Evolutionary conservation across 2,113 vertebrate genomes (phyloP), one percentile per base, ranked within the genome.

Genomic region (Chionis minor): DNA sequence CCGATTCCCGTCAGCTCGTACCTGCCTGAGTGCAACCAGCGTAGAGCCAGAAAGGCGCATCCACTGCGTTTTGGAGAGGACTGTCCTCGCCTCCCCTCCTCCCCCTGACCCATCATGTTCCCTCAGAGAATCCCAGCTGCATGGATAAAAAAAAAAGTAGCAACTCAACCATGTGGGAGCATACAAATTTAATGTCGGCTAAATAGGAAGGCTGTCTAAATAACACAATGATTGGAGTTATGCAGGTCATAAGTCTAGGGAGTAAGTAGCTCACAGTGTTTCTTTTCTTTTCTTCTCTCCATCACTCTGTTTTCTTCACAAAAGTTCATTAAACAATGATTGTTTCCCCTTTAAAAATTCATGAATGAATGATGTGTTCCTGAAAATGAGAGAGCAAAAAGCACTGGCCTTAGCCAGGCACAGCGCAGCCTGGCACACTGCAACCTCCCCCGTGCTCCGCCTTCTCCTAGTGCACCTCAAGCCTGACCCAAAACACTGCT

Each of bases 291-390:
- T 61, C 67, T 71, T 85, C 80, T 73, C 42, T 93, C 42, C 17
- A 40, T 81, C 69, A 27, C 26, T 88, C 62, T 2, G 2, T 88
- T 92, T 93, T 86, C 90, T 70, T 95, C 79, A 81, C 40, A 78
- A 56, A 96, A 93, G 81, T 94, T 96, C 95, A 96, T 96, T 97
- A 97, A 96, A 94, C 92, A 92, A 96, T 86, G 81, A 91, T 93
- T 96, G 72, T 71, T 56, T 65, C 30, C 2, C 35, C 33, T 90
- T 96, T 49, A 96, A 96, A 96, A 88, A 88, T 94, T 78, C 77
- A 95, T 89, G 71, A 88, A 94, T 71, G 78, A 90, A 81, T 67
- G n/a, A 55, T 59, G 15, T 56, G 59, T 27, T 95, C 69, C 44
- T n/a, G n/a, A 94, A 92, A 88, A 90, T 61, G 69, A 93, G 89